Base-by-base conservation (phyloP, 1,140 invertebrate genomes). In the Polyergus mexicanus region DNA sequence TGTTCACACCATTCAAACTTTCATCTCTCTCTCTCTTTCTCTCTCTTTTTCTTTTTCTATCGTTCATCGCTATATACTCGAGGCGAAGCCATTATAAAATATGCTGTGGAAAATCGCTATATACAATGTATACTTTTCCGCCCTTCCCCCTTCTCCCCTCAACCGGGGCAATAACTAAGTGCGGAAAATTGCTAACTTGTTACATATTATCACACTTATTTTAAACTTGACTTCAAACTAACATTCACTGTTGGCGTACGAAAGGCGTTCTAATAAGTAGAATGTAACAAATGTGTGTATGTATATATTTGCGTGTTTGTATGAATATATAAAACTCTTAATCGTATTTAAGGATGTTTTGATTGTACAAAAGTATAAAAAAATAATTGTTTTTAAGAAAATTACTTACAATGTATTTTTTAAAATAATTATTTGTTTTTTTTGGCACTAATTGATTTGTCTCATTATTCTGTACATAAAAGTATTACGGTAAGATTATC, bases 1-100 rank as follows among this genome's bases (percentile, higher is more conserved):
- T 74, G 78, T 83, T 83, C 78, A 41, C 78, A 83, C 78, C 68
- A 60, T 74, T 83, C 78, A 72, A 83, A 83, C 68, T 83, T 83
- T 83, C 32, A 32, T 81, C 69, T 89, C 13, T 44, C 68, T 35
- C 19, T 44, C 38, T 22, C 35, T 54, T 62, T 19, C 44, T n/a
- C 44, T 4, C 32, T 25, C 62, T 38, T 32, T 16, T 8, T 25
- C n/a, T n/a, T 16, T 7, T 10, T 54, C 44, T 58, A 16, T 47
- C 41, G n/a, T 58, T n/a, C 63, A 28, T 62, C 62, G 62, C 62
- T 78, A 58, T 58, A 68, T 81, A 47, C 28, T 22, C 68, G 72
- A 83, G 78, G 62, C 25, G n/a, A 47, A 83, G 54, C 68, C 25
- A 72, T 81, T 68, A 47, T 83, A 83, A 83, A 83, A 74, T 83